Evolutionary conservation across 1,140 invertebrate genomes (phyloP).

Genomic region (Drosophila orosa): DNA sequence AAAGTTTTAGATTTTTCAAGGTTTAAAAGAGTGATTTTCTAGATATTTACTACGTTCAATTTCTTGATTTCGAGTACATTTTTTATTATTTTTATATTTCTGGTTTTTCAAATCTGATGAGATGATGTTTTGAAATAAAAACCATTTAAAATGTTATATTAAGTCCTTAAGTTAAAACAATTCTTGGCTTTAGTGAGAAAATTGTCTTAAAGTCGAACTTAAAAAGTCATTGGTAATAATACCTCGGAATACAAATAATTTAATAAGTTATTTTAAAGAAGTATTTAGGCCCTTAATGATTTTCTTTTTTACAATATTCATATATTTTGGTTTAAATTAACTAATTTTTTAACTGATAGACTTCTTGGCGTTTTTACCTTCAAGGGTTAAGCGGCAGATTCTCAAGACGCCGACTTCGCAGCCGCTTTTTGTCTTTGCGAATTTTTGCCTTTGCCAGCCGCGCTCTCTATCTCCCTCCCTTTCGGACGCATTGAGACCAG

Average conservation of each 20-base stretch:
- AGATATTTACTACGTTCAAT: no score
- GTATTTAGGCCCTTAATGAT: no score
- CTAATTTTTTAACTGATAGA: not conserved
- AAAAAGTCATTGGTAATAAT: not conserved
- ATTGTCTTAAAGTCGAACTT: no score
- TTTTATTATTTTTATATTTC: no score
- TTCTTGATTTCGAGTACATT: not conserved
- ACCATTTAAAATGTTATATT: not conserved
- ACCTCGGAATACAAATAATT: not conserved
- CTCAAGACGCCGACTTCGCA: slow-evolving; percentile 57
- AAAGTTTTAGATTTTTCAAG: not conserved
- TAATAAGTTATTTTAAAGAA: not conserved
- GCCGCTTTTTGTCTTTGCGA: slow-evolving; percentile 66
- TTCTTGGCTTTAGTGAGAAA: not conserved
- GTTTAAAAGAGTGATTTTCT: not conserved
- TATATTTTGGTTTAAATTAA: not conserved
- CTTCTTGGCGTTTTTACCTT: not conserved
- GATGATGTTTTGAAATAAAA: not conserved
- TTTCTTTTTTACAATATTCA: no score
- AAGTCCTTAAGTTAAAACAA: no score
- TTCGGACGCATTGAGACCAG: slow-evolving; percentile 50
- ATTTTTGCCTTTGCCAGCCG: slow-evolving; percentile 59
- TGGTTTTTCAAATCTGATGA: not conserved
- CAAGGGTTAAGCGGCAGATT: slow-evolving; percentile 57
- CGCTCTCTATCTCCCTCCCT: slow-evolving; percentile 48